These are phyloP conservation scores for Acrossocheilus fasciatus DNA, from an alignment of 2,797 vertebrate species.

Conservation along the genomic window DNA sequence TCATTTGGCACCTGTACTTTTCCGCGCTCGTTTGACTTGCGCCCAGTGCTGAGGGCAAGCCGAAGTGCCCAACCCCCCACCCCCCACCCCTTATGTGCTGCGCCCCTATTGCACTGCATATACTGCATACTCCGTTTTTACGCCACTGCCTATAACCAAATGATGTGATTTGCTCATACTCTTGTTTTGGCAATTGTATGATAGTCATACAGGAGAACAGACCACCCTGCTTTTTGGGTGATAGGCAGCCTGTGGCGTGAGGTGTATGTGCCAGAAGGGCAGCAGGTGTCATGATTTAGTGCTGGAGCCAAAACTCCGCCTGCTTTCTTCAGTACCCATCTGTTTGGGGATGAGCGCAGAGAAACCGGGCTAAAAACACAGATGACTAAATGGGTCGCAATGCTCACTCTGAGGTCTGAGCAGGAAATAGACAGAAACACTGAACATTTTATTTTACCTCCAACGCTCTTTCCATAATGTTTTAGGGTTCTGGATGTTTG, in stretches of 20 bases:
- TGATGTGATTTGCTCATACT: not conserved
- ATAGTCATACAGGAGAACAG: slow-evolving; percentile 6
- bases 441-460: not conserved
- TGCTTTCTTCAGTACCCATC: slow-evolving; percentile 55
- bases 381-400: slow-evolving; percentile 58
- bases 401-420: slow-evolving; percentile 25
- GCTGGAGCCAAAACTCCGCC: slow-evolving; percentile 53
- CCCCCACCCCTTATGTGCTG: no score
- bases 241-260: slow-evolving; percentile 24
- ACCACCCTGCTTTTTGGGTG: slow-evolving; percentile 22
- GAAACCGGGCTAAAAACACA: slow-evolving; percentile 55
- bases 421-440: not conserved
- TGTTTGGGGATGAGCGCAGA: slow-evolving; percentile 57
- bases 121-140: no score
- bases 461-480: not conserved
- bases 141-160: not conserved
- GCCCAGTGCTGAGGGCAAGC: no score
- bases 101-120: no score
- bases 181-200: not conserved
- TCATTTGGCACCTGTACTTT: no score
- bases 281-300: slow-evolving; percentile 61
- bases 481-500: not conserved
- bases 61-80: no score
- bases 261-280: slow-evolving; percentile 45
- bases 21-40: no score